Evolutionary conservation across 2,888 invertebrate species (phyloP).

Genomic region (Poecilus cupreus): DNA sequence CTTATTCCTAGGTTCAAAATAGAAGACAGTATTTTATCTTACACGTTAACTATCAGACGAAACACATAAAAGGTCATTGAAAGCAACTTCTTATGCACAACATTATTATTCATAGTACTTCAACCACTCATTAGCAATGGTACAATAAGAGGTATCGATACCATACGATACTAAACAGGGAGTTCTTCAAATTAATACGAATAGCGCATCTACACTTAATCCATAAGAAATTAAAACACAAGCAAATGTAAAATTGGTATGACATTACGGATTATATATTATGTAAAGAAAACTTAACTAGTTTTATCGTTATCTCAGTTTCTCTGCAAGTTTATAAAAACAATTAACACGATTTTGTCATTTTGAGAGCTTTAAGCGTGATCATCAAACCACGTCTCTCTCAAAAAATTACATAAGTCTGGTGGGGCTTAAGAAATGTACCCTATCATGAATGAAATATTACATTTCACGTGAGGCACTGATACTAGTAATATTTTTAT

Average conservation of each 20-base stretch:
- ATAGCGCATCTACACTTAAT: constrained; percentile 22
- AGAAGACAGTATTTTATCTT: neutral
- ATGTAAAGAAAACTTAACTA: neutral
- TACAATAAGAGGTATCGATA: neutral
- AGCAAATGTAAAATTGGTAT: neutral
- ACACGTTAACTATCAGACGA: neutral
- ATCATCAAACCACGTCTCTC: too few relatives aligned
- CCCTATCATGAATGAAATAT: too few relatives aligned
- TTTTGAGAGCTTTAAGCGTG: neutral
- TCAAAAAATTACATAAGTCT: too few relatives aligned
- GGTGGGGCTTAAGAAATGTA: too few relatives aligned
- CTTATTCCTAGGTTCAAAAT: neutral
- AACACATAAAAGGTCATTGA: neutral
- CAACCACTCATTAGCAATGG: constrained; percentile 3
- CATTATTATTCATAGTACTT: neutral
- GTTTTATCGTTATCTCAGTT: neutral
- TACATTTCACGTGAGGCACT: too few relatives aligned
- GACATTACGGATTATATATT: neutral
- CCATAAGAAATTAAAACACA: neutral
- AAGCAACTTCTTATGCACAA: neutral
- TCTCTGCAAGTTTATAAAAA: neutral
- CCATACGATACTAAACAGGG: neutral
- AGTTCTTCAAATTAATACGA: neutral
- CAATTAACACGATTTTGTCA: too few relatives aligned
- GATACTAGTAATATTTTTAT: too few relatives aligned